Base-by-base conservation (phyloP, 2,113 vertebrate genomes). In the Tragelaphus buxtoni region DNA sequence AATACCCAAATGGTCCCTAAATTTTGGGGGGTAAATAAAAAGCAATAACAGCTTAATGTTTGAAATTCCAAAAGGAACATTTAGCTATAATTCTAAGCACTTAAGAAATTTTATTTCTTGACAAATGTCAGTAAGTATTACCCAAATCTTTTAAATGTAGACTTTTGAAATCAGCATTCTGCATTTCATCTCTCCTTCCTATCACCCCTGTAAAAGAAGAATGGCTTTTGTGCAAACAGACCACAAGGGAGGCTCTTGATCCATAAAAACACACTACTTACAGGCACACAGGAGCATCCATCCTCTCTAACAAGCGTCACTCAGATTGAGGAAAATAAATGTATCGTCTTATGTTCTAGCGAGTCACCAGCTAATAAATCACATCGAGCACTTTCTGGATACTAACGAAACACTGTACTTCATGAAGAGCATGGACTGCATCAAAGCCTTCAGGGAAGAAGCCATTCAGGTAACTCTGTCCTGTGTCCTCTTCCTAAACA, bases 311-410 rank as follows among this genome's bases (percentile, higher is more conserved):
- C 90, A 79, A 7, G 39, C 20, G 22, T 86, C 11, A 74, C 89
- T 96, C 24, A 92, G 24, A 55, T 8, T 4, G 14, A 72, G 42
- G 61, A 94, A 94, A 92, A 88, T 94, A 56, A 88, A 55, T 88
- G 18, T 88, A 49, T 63, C 76, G 94, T 74, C 94, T 98, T 98
- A 97, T 98, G 87, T 98, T 98, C 82, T 97, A 99, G 99, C 98
- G 63, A 99, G 99, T 98, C 98, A 98, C 97, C 99, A 99, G 96
- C 98, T 99, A 98, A 99, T 98, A 98, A 98, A 96, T 81, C 99
- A 99, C 95, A 99, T 99, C 72, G 98, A 99, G 95, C 99, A 99
- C 98, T 99, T 99, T 98, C 98, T 99, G 98, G 98, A 99, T 98
- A 99, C 99, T 93, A 99, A 99, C 85, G 99, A 98, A 95, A 98